These are phyloP conservation scores for Beroe forskalii DNA, from an alignment of 37 sponge, comb jelly and placozoan species.

Conservation along the genomic window DNA sequence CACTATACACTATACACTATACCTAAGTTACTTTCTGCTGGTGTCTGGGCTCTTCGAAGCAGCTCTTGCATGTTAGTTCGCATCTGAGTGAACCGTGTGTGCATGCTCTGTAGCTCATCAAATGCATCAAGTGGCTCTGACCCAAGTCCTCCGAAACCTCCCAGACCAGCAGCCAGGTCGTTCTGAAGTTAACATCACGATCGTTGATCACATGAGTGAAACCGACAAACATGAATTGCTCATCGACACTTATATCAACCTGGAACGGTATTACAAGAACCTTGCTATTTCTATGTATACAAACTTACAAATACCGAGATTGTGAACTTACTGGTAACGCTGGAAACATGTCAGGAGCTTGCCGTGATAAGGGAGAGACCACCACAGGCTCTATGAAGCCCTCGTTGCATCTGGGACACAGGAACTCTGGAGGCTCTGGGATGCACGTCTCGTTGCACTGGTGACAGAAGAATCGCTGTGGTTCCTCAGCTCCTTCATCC, in stretches of 20 bases:
- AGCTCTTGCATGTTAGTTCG: neutral
- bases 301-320: too few species aligned
- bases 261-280: too few species aligned
- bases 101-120: neutral
- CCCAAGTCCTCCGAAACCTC: neutral
- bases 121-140: neutral
- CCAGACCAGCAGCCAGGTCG: neutral
- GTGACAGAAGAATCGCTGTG: slow-evolving; percentile 30
- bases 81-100: neutral
- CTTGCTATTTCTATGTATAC: too few species aligned
- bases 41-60: neutral
- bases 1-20: too few species aligned
- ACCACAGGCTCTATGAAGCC: slow-evolving; percentile 60
- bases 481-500: neutral
- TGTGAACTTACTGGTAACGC: neutral
- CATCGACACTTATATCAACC: too few species aligned
- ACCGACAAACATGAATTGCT: too few species aligned
- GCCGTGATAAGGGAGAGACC: neutral
- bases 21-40: neutral
- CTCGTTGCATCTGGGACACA: slow-evolving; percentile 55
- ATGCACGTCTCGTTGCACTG: slow-evolving; percentile 31
- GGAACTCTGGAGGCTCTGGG: slow-evolving; percentile 44
- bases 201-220: too few species aligned
- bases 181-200: neutral
- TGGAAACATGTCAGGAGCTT: neutral